These are phyloP conservation scores for Oikopleura albicans DNA, from an alignment of 23 tunicate genomes.

Conservation along the genomic window DNA sequence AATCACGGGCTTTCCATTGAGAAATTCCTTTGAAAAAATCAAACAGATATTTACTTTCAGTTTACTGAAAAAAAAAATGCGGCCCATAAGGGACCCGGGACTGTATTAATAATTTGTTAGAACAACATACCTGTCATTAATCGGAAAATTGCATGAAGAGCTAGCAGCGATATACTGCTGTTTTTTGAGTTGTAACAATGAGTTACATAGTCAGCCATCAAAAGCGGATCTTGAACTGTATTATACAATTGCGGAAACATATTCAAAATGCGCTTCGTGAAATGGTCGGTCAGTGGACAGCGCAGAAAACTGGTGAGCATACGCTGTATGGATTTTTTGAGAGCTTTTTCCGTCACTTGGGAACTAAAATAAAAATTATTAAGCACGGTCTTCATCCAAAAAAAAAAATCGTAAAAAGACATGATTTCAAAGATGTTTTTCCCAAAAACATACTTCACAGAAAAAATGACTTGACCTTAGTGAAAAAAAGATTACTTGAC, in stretches of 20 bases:
- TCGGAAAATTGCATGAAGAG: not conserved
- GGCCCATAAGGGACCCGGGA: no score
- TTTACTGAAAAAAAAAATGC: no score
- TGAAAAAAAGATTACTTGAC: no score
- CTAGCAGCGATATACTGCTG: not conserved
- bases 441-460: no score
- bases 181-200: not conserved
- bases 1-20: no score
- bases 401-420: no score
- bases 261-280: not conserved
- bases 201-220: not conserved
- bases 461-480: no score
- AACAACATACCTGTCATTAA: not conserved
- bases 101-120: no score
- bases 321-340: not conserved
- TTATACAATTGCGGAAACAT: not conserved
- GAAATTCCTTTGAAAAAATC: no score
- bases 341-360: not conserved
- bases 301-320: not conserved
- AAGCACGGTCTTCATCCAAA: no score
- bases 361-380: not conserved
- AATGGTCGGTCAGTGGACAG: not conserved
- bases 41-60: no score
- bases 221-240: not conserved
- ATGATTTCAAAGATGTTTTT: no score